Conservation (phyloP, 2,797 vertebrate species). For the Sebastes cheni region DNA sequence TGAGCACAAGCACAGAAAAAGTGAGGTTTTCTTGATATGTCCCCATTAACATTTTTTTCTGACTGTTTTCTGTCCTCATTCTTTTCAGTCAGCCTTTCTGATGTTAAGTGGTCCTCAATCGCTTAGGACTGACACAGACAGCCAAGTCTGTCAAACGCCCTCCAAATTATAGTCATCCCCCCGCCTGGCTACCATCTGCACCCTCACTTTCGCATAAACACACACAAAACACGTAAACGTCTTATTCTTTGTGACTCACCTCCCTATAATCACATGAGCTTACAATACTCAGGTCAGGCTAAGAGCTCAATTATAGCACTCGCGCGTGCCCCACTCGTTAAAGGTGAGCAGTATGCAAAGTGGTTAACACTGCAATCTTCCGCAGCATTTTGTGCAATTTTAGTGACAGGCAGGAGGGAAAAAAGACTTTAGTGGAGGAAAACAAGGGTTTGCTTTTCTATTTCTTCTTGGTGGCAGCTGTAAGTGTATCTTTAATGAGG, state of each 20-base stretch:
- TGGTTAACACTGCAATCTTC: conserved; percentile 36
- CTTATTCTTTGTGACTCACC: conserved; percentile 15
- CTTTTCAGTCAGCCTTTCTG: conserved; percentile 10
- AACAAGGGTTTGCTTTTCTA: neutral
- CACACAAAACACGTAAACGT: conserved; percentile 33
- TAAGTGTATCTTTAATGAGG: conserved; percentile 61
- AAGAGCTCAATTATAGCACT: conserved; percentile 68
- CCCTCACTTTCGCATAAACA: conserved; percentile 24
- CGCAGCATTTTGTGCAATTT: conserved; percentile 18
- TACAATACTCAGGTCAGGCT: conserved; percentile 48
- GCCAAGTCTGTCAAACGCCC: conserved; percentile 24
- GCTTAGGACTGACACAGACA: conserved; percentile 9
- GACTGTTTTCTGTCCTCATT: neutral
- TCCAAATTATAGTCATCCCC: conserved; percentile 56
- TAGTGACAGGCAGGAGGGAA: conserved; percentile 17
- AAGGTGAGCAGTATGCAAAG: conserved; percentile 50
- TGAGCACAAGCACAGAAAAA: no score
- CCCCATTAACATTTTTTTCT: neutral
- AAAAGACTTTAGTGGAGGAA: neutral
- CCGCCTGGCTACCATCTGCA: conserved; percentile 7
- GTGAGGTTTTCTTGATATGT: no score
- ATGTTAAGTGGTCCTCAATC: conserved; percentile 21
- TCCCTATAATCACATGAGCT: conserved; percentile 60
- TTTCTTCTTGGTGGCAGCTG: conserved; percentile 22
- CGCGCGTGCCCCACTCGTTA: conserved; percentile 38